Evolutionary conservation across 2,888 invertebrate genomes (phyloP).

Genomic region (Tipula vernalis): DNA sequence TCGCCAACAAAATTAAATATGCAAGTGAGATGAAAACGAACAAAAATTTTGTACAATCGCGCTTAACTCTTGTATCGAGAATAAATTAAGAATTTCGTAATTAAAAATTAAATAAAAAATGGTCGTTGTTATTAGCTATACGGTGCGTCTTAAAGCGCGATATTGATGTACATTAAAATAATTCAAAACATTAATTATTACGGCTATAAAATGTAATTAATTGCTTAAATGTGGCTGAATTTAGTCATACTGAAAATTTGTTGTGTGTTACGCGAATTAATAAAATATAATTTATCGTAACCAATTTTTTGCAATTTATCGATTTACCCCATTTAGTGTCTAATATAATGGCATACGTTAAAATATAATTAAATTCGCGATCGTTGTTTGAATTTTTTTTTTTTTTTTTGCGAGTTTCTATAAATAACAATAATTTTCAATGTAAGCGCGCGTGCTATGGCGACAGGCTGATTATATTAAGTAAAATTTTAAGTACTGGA

Average conservation of each 20-base stretch:
- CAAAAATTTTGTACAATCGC: neutral
- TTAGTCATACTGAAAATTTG: neutral
- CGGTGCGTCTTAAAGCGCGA: neutral
- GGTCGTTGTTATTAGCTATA: neutral
- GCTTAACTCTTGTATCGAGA: neutral
- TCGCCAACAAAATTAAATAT: neutral
- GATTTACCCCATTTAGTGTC: neutral
- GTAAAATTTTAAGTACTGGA: neutral
- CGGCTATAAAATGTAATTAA: neutral
- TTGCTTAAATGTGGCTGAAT: neutral
- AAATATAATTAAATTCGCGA: neutral
- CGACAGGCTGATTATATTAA: neutral
- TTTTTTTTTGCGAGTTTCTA: neutral
- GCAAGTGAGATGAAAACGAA: neutral
- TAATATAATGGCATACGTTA: neutral
- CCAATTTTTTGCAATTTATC: neutral
- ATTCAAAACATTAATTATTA: neutral
- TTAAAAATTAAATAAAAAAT: neutral
- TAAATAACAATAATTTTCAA: neutral
- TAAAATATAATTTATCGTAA: neutral
- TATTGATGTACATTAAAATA: conserved; percentile 4
- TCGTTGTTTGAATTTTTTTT: neutral
- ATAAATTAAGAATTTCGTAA: neutral
- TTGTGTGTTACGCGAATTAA: neutral
- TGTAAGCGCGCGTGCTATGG: neutral